Percentiles rank a stretch among this genome's conserved stretches.
These are phyloP conservation scores for Gavia stellata DNA, from an alignment of 2,113 vertebrate genomes.

Conservation along the genomic window DNA sequence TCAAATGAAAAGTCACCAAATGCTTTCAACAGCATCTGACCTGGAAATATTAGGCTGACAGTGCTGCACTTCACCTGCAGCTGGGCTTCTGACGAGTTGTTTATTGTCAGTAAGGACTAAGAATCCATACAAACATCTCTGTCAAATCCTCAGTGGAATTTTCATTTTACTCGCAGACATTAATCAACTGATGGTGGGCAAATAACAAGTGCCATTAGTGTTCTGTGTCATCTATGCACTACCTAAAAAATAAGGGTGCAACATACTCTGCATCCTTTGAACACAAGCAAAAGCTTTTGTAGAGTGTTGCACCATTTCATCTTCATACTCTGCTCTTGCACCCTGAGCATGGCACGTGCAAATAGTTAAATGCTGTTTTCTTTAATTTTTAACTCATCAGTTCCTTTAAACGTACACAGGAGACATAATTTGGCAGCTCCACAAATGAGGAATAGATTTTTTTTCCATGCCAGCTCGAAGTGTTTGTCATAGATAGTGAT, in stretches of 20 bases:
- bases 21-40: not conserved
- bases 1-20: not conserved
- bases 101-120: not conserved
- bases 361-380: not conserved
- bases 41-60: not conserved
- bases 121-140: not conserved
- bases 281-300: not conserved
- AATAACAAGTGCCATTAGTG: not conserved
- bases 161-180: not conserved
- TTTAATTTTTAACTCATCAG: not conserved
- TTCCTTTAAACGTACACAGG: not conserved
- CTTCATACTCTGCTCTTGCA: not conserved
- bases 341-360: not conserved
- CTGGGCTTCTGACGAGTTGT: not conserved
- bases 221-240: not conserved
- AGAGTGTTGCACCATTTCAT: not conserved
- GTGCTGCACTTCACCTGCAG: not conserved
- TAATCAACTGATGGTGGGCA: not conserved
- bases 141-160: not conserved
- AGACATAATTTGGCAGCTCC: not conserved
- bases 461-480: not conserved
- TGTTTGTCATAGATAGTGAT: not conserved
- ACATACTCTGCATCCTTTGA: not conserved
- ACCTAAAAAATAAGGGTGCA: not conserved
- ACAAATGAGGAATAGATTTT: not conserved